Base-by-base conservation (phyloP, 2,888 invertebrate genomes). In the Spodoptera picta region DNA sequence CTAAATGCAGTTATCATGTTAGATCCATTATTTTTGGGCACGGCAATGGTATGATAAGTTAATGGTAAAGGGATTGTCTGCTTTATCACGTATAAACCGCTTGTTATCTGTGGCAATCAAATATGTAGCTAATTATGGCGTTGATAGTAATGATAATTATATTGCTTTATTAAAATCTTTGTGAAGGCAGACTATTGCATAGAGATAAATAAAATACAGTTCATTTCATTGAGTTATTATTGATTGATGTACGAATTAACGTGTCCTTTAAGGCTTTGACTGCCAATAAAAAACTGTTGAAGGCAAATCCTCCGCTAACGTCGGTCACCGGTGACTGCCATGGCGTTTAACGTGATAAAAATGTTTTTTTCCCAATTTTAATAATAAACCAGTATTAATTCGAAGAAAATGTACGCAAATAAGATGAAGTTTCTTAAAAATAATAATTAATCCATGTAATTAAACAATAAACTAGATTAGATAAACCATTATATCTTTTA, bases 321-420 rank as follows among this genome's bases (percentile, higher is more conserved):
- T n/a, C n/a, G n/a, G n/a, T n/a, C n/a, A n/a, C n/a, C n/a, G n/a
- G n/a, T n/a, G n/a, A n/a, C n/a, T n/a, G n/a, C n/a, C n/a, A n/a
- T n/a, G n/a, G n/a, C n/a, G n/a, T n/a, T n/a, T n/a, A n/a, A n/a
- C n/a, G n/a, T n/a, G n/a, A n/a, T n/a, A n/a, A 27, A 3, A 4
- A 27, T 27, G 5, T 27, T 27, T 5, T 19, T 27, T 4, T 27
- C 27, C 27, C 0, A 27, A 27, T 27, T 27, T 4, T 27, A 27
- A 27, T 27, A 27, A 27, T 27, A 27, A 27, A 3, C 27, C 27
- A 0, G 27, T 27, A 19, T 27, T 27, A 27, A 27, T 27, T 27
- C 27, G 27, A 27, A 5, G 27, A 27, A 27, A 27, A 24, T 65
- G 73, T 72, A 52, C 60, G 47, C 41, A 72, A 72, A 72, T 43